Evolutionary conservation across 2,113 vertebrate species (phyloP).

Genomic region (Ictalurus punctatus): DNA sequence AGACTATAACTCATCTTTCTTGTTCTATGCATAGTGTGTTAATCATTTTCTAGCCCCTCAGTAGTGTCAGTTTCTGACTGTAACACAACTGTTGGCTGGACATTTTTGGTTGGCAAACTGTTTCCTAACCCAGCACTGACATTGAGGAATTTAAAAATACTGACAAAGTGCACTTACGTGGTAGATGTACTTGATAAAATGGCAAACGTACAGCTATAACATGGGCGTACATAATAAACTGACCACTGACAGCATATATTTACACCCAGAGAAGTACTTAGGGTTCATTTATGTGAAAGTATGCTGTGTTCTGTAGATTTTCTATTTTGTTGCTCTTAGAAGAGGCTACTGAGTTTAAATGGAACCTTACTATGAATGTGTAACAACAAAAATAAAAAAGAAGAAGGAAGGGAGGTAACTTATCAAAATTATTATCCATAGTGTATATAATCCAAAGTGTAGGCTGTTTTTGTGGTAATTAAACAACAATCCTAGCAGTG

Average conservation of each 20-base stretch:
- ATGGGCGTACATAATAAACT: neutral
- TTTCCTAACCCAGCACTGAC: neutral
- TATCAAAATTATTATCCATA: neutral
- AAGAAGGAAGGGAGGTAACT: neutral
- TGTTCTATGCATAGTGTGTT: neutral
- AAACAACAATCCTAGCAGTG: neutral
- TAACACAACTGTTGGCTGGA: neutral
- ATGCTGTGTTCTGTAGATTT: neutral
- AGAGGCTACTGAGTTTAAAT: neutral
- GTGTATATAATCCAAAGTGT: neutral
- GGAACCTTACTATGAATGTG: neutral
- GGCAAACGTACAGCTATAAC: neutral
- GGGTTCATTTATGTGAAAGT: neutral
- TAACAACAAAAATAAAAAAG: neutral
- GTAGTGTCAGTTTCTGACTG: neutral
- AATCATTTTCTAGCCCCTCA: neutral
- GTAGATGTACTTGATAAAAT: neutral
- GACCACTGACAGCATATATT: conserved; percentile 2
- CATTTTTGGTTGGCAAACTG: neutral
- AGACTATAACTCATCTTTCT: neutral
- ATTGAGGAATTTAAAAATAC: neutral
- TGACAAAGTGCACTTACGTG: neutral
- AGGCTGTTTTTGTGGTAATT: neutral
- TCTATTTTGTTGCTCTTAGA: neutral
- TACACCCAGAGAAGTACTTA: neutral